Percentiles rank a stretch among this genome's conserved stretches.
phyloP scores from a whole-genome alignment of 2,888 invertebrate genomes.

The Nasonovia ribisnigri region DNA sequence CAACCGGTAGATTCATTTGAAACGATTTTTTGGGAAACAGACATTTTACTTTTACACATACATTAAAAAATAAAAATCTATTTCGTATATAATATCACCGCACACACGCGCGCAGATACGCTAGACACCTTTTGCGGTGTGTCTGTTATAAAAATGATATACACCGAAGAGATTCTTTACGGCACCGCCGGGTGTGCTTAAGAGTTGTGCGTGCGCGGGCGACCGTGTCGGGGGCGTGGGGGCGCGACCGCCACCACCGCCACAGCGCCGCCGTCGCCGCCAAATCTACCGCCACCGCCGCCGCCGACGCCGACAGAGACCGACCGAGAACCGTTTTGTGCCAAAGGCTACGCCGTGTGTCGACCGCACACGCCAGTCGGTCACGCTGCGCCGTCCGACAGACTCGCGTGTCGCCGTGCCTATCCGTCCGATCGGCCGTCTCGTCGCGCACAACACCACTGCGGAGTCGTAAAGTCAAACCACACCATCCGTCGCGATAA shows the following conservation, averaged over 20 bases:
- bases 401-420: neutral
- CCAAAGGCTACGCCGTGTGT: neutral
- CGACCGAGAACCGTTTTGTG: constrained; percentile 42
- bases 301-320: constrained; percentile 22
- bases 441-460: neutral
- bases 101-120: neutral
- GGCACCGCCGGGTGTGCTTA: constrained; percentile 63
- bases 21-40: neutral
- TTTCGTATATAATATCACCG: too few species aligned
- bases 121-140: constrained; percentile 3
- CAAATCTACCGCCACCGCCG: neutral
- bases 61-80: neutral
- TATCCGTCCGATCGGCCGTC: neutral
- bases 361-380: constrained; percentile 50
- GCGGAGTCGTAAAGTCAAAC: neutral
- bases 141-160: constrained; percentile 56
- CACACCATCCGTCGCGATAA: neutral
- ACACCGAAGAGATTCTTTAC: constrained; percentile 59
- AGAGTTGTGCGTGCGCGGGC: constrained; percentile 43
- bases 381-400: constrained; percentile 39
- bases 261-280: neutral
- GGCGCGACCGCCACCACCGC: neutral
- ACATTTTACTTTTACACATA: neutral
- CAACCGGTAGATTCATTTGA: neutral
- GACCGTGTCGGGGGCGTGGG: neutral